Evolutionary conservation across 2,888 invertebrate species (phyloP), one percentile per base, ranked within the genome.

Genomic region (Cylindroiulus punctatus): DNA sequence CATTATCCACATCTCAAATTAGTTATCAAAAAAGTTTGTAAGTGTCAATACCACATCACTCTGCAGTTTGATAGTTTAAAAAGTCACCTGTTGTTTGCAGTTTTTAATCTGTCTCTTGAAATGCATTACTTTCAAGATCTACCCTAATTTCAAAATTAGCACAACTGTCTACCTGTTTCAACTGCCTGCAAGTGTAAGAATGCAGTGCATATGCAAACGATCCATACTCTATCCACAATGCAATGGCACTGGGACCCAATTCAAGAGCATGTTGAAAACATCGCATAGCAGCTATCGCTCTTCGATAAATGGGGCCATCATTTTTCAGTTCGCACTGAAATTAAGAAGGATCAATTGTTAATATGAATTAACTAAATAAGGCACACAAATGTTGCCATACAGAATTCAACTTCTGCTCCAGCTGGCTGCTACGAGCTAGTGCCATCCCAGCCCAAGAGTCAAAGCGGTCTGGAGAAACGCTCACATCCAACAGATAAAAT

Each of bases 391-490:
- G 36, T 36, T 81, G 57, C 7, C 84, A 19, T 89, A 93, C 93
- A 82, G 95, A 95, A 90, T 95, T 96, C 2, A 98, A 91, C 90
- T 94, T 94, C 76, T 94, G 94, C 89, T 97, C 97, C 86, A 98
- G 93, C 89, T 94, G 93, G 87, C 95, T 90, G 88, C 91, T 91
- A 83, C 91, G 86, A 7, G 92, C 91, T 88, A 98, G 92, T 0
- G 97, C 96, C 90, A 98, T 93, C 86, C 96, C 95, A 0, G 97
- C 97, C 98, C 98, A 98, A 0, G 98, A 96, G 91, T 97, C 97
- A 87, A 97, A 93, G 85, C 98, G 93, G 86, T 93, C 92, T 0
- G 94, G 95, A 91, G 95, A 95, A 44, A 96, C 93, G 88, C 96
- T 94, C 36, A 98, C 92, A 91, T 98, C 98, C 89, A 95, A 92